Evolutionary conservation across 1,140 invertebrate genomes (phyloP), one percentile per base, ranked within the genome.

Genomic region (Ceratitis capitata): DNA sequence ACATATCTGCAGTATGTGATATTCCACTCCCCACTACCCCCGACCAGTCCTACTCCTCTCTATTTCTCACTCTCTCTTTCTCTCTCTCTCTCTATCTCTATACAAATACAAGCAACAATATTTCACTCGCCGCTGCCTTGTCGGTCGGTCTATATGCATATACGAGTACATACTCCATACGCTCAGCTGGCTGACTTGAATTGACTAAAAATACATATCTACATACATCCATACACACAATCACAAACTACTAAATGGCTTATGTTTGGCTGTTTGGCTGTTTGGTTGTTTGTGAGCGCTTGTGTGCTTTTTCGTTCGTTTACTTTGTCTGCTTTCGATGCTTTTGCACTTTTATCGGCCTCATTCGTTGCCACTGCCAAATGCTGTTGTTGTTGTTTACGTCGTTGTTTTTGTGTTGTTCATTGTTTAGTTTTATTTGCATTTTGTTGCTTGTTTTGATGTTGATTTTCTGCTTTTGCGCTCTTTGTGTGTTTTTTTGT

Each of bases 331-430:
- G 58, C 29, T n/a, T 61, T 61, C 58, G 32, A 12, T 35, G 61
- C 61, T 69, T 58, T 61, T 35, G 49, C 58, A 58, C 83, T 74
- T 74, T 85, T 64, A 74, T 69, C 61, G 84, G 84, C 84, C 84
- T 85, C 84, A 85, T 51, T 85, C 61, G 58, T 45, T 74, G 84
- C 45, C 69, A 78, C 69, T 47, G 69, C 23, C 69, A 78, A 78
- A 47, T 78, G 39, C 7, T 78, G 32, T 45, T 45, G 16, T 45
- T 78, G 32, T 45, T 23, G 10, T 61, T 61, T n/a, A n/a, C n/a
- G n/a, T n/a, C n/a, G n/a, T n/a, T n/a, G n/a, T n/a, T n/a, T n/a
- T n/a, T n/a, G n/a, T n/a, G n/a, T n/a, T n/a, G n/a, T n/a, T n/a
- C n/a, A n/a, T n/a, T n/a, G n/a, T n/a, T 61, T 61, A 26, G 9